Conservation (phyloP, 2,113 vertebrate genomes). For the Cynocephalus volans region DNA sequence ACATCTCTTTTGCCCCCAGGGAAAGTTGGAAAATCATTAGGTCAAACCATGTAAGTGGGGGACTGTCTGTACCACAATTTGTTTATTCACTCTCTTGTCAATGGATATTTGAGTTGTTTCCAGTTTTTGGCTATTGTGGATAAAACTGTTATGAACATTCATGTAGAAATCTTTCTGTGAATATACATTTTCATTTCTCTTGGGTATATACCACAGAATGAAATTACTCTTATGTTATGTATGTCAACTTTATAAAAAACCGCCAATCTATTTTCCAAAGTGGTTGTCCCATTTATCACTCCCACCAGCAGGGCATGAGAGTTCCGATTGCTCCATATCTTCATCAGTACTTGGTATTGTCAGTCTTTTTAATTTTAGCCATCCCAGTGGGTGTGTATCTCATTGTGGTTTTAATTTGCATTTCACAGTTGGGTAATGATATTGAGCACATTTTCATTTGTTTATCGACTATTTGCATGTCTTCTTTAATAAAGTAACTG, state of each 20-base stretch:
- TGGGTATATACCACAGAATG: not conserved
- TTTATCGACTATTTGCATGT: not conserved
- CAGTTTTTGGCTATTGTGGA: not conserved
- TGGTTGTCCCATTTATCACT: not conserved
- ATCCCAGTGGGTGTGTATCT: not conserved
- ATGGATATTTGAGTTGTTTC: not conserved
- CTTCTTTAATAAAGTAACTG: not conserved
- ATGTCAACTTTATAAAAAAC: not conserved
- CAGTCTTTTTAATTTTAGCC: constrained; percentile 7
- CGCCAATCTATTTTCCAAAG: not conserved
- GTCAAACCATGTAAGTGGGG: no score
- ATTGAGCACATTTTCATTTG: constrained; percentile 19
- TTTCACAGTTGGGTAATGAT: not conserved
- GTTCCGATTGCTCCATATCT: not conserved
- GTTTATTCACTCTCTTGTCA: not conserved
- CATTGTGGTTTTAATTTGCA: not conserved
- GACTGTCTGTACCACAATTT: not conserved
- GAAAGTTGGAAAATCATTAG: no score
- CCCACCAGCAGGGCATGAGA: not conserved
- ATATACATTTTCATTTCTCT: constrained; percentile 11
- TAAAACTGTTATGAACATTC: constrained; percentile 10
- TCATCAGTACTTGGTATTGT: not conserved
- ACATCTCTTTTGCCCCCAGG: no score
- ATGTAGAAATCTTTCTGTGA: not conserved
- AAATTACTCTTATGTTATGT: not conserved